These are phyloP conservation scores for Galerucella nymphaeae DNA, from an alignment of 2,888 invertebrate genomes.

Conservation along the genomic window DNA sequence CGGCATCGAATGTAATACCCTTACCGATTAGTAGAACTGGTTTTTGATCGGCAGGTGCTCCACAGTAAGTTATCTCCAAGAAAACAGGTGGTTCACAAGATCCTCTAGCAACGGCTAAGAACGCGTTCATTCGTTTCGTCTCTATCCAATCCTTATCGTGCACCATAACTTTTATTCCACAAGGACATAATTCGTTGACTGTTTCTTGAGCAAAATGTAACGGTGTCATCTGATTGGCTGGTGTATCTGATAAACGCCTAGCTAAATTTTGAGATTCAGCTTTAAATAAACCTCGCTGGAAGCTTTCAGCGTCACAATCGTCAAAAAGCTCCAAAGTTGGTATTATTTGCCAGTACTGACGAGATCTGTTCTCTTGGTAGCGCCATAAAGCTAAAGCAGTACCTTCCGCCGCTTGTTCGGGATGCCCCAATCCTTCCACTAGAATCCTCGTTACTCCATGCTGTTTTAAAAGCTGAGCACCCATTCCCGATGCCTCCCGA, in stretches of 20 bases:
- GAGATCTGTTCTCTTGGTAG: slow-evolving; percentile 72
- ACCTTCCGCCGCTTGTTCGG: slow-evolving; percentile 77
- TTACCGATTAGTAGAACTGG: slow-evolving; percentile 76
- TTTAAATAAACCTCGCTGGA: slow-evolving; percentile 72
- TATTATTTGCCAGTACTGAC: slow-evolving; percentile 63
- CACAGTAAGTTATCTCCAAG: slow-evolving; percentile 72
- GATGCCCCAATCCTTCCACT: slow-evolving; percentile 71
- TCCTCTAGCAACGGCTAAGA: slow-evolving; percentile 75
- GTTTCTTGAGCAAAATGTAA: slow-evolving; percentile 76
- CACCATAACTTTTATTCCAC: slow-evolving; percentile 68
- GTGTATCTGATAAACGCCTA: slow-evolving; percentile 77
- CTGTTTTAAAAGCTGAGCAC: slow-evolving; percentile 64
- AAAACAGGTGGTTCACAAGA: slow-evolving; percentile 75
- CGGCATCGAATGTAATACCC: slow-evolving; percentile 72
- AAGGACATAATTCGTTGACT: slow-evolving; percentile 72
- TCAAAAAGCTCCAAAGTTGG: slow-evolving; percentile 68
- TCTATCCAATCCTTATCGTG: slow-evolving; percentile 75
- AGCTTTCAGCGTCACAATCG: slow-evolving; percentile 69
- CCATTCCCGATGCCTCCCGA: slow-evolving; percentile 73
- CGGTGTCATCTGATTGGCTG: slow-evolving; percentile 84
- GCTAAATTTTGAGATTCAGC: slow-evolving; percentile 83
- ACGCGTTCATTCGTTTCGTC: slow-evolving; percentile 72
- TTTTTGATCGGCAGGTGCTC: slow-evolving; percentile 64
- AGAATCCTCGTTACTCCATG: slow-evolving; percentile 67
- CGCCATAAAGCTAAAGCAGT: slow-evolving; percentile 71